Conservation (phyloP, 1,140 invertebrate species). For the Ericerus pela region DNA sequence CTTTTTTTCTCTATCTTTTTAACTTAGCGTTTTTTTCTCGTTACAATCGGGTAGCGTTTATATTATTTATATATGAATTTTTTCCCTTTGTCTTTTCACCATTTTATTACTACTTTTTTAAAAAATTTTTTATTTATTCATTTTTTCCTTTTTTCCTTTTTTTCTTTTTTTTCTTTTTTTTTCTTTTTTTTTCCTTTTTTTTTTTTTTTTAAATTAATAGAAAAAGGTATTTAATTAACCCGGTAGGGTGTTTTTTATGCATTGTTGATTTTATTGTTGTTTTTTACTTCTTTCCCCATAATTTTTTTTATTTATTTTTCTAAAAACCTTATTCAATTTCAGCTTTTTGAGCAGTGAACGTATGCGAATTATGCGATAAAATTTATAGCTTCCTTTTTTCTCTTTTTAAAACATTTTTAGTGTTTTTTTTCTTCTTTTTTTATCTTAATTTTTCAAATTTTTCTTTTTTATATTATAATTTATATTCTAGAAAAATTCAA, state of each 20-base stretch:
- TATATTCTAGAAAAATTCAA: background rate
- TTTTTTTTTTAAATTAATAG: slow-evolving; percentile 4
- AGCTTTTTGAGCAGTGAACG: background rate
- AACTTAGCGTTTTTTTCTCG: slow-evolving; percentile 3
- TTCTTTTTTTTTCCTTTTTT: slow-evolving; percentile 9
- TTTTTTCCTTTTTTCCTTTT: slow-evolving; percentile 2
- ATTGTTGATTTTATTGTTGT: slow-evolving; percentile 11
- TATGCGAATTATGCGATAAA: background rate
- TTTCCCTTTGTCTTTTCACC: slow-evolving; percentile 6
- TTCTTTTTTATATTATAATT: background rate
- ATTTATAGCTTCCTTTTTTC: background rate
- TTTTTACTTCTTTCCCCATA: background rate
- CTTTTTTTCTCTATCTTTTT: too few relatives aligned
- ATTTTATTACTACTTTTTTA: slow-evolving; percentile 12
- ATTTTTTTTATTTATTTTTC: background rate
- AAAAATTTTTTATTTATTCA: background rate
- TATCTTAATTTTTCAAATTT: background rate
- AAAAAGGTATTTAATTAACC: slow-evolving; percentile 3
- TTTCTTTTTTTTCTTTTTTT: too few relatives aligned
- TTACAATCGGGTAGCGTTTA: slow-evolving; percentile 6
- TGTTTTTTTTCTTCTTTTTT: background rate
- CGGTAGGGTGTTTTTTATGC: slow-evolving; percentile 4
- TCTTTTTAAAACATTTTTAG: background rate
- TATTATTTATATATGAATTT: slow-evolving; percentile 7
- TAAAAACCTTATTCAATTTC: background rate